phyloP scores from a whole-genome alignment of 2,888 invertebrate species.

The Clistopyga incitator region DNA sequence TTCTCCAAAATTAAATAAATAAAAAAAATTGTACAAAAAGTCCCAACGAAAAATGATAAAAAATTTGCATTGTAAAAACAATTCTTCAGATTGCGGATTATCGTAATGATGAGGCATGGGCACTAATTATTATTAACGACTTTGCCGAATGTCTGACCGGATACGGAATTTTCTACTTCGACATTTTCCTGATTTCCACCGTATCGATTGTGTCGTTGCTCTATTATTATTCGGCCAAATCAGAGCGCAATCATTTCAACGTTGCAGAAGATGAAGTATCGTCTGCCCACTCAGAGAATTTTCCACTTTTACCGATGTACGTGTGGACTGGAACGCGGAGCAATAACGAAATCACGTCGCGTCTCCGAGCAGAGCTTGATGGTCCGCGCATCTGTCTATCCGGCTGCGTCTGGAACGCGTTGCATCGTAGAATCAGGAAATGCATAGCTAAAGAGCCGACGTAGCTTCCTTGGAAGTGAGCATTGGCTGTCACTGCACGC shows the following conservation, averaged over 20 bases:
- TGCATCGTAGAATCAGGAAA: slow-evolving; percentile 42
- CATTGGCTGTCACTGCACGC: slow-evolving; percentile 53
- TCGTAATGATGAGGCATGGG: neutral
- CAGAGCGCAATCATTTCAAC: neutral
- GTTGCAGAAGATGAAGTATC: neutral
- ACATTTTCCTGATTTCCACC: neutral
- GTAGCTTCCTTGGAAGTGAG: slow-evolving; percentile 39
- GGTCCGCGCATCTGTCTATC: slow-evolving; percentile 26
- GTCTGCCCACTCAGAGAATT: slow-evolving; percentile 13
- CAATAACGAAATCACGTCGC: slow-evolving; percentile 44
- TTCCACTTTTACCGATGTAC: slow-evolving; percentile 22
- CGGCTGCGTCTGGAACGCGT: neutral
- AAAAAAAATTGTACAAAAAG: too few relatives aligned
- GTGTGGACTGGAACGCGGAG: neutral
- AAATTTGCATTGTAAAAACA: neutral
- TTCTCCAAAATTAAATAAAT: too few relatives aligned
- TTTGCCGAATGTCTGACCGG: neutral
- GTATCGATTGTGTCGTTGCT: neutral
- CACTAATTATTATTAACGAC: neutral
- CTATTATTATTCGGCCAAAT: neutral
- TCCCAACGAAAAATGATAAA: neutral
- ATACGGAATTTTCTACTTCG: neutral
- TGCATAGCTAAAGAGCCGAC: slow-evolving; percentile 25
- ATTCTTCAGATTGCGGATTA: neutral
- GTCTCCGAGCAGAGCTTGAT: neutral